Conservation (phyloP, 2,888 invertebrate species). For the Achlya flavicornis region DNA sequence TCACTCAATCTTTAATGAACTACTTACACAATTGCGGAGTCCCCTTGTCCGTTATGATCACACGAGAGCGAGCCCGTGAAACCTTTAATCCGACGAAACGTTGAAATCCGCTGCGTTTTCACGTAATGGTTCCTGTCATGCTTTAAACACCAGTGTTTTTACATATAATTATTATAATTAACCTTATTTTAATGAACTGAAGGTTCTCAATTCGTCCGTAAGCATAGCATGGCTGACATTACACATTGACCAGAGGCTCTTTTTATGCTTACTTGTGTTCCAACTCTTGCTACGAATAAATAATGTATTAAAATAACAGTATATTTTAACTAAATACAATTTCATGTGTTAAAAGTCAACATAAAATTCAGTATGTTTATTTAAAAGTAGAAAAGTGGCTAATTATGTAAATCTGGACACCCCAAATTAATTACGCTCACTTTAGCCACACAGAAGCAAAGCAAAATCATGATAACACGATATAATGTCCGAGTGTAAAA, state of each 20-base stretch:
- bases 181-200: neutral
- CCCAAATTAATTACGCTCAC: slow-evolving; percentile 11
- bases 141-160: neutral
- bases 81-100: neutral
- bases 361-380: neutral
- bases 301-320: no score
- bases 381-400: slow-evolving; percentile 1
- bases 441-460: slow-evolving; percentile 7
- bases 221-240: no score
- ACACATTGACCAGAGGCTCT: no score
- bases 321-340: no score
- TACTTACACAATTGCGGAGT: neutral
- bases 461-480: slow-evolving; percentile 19
- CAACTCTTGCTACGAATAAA: no score
- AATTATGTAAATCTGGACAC: slow-evolving; percentile 7
- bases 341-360: neutral
- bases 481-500: slow-evolving; percentile 21
- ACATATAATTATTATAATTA: neutral
- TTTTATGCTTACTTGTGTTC: no score
- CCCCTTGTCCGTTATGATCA: slow-evolving; percentile 3
- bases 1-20: neutral
- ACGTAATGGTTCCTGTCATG: neutral
- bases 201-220: no score
- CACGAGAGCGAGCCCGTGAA: neutral
- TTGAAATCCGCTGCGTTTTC: neutral